Base-by-base conservation (phyloP, 2,797 vertebrate species). In the Hoplostethus atlanticus region DNA sequence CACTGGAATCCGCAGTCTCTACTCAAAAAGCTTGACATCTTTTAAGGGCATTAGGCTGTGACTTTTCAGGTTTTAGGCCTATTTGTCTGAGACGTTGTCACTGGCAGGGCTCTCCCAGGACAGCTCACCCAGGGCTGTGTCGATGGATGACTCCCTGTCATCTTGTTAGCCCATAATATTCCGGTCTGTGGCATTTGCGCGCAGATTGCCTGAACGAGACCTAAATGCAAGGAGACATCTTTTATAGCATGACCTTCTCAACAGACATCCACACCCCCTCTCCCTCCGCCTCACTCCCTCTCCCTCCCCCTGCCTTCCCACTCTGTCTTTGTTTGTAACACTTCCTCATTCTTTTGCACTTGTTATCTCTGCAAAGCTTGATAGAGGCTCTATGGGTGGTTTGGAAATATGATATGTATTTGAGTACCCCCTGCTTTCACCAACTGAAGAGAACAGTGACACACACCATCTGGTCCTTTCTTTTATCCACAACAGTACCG, bases 191-290 rank as follows among this genome's bases (percentile, higher is more conserved):
- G 77, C 77, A 80, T 91, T 84, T 87, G 78, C 77, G 64, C 12
- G 6, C 66, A 71, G 56, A 76, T 77, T 59, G 61, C 74, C 70
- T 38, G 71, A 76, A 71, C 13, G 8, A 78, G 62, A 76, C 74
- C 72, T 80, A 82, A 91, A 91, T 89, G 77, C 76, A 81, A 83
- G 69, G 55, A 87, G 84, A 87, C 87, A 81, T 89, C 70, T 89
- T 88, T 89, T 86, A 87, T 66, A 62, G 76, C 30, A n/a, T 89
- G 87, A 91, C 89, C 90, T 92, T 91, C 86, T 86, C 65, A 68
- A 40, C 71, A 80, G 72, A 83, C 73, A 74, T 53, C 56, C 60
- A 47, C 67, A 50, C 34, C 15, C 21, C 2, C 21, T 70, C 55
- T 55, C 44, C 51, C 66, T 13, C 62, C 31, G 17, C 16, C 47